phyloP scores from a whole-genome alignment of 2,888 invertebrate genomes.

The Agriopis marginaria region DNA sequence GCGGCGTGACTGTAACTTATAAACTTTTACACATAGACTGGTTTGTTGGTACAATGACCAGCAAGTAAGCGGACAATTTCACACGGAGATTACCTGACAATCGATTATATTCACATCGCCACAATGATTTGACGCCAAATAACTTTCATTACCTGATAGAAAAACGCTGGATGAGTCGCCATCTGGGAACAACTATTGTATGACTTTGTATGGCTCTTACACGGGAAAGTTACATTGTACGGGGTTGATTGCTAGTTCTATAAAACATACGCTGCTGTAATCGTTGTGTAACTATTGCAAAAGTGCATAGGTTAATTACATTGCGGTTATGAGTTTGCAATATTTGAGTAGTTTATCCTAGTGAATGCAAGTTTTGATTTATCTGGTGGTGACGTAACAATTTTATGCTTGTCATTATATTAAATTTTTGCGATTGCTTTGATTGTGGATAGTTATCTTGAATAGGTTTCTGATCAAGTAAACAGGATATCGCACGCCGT shows the following conservation, averaged over 20 bases:
- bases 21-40: not conserved
- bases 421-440: not conserved
- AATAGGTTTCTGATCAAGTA: not conserved
- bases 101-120: slow-evolving; percentile 51
- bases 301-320: slow-evolving; percentile 29
- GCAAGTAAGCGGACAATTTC: slow-evolving; percentile 46
- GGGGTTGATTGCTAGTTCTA: slow-evolving; percentile 17
- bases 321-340: slow-evolving; percentile 5
- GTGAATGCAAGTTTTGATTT: slow-evolving; percentile 8
- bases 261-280: slow-evolving; percentile 10
- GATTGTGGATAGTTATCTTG: not conserved
- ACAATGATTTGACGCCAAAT: slow-evolving; percentile 51
- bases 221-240: slow-evolving; percentile 34
- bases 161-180: slow-evolving; percentile 41
- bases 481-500: no score
- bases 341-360: no score
- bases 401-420: slow-evolving; percentile 3
- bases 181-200: slow-evolving; percentile 43
- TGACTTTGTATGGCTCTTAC: slow-evolving; percentile 16
- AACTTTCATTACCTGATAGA: slow-evolving; percentile 57
- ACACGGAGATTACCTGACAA: slow-evolving; percentile 48
- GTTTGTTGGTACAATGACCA: slow-evolving; percentile 34
- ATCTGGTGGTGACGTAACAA: not conserved
- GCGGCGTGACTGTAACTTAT: no score
- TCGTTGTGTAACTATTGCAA: slow-evolving; percentile 23